phyloP scores from a whole-genome alignment of 1,140 invertebrate genomes.

The Zaprionus africanus region DNA sequence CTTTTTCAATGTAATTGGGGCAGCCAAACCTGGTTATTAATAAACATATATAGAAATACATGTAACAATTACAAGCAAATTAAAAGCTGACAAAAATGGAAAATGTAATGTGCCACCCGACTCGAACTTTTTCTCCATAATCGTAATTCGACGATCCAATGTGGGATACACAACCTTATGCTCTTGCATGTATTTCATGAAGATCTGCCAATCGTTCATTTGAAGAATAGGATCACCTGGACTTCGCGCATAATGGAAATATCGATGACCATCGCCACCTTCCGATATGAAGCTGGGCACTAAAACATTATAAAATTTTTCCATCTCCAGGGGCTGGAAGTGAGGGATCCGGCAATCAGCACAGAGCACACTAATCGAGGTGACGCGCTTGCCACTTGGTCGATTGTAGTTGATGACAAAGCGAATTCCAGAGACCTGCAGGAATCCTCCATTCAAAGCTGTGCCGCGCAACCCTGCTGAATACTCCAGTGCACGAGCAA shows the following conservation, averaged over 20 bases:
- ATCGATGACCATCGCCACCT: slow-evolving; percentile 71
- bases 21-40: background rate
- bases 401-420: slow-evolving; percentile 85
- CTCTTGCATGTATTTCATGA: slow-evolving; percentile 59
- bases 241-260: slow-evolving; percentile 27
- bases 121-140: slow-evolving; percentile 9
- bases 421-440: slow-evolving; percentile 87
- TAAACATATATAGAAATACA: background rate
- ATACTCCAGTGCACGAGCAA: slow-evolving; percentile 85
- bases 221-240: slow-evolving; percentile 13
- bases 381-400: slow-evolving; percentile 85
- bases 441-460: slow-evolving; percentile 85
- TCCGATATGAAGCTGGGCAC: slow-evolving; percentile 66
- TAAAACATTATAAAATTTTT: slow-evolving; percentile 85
- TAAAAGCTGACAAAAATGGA: background rate
- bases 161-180: slow-evolving; percentile 84
- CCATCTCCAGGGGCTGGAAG: slow-evolving; percentile 20
- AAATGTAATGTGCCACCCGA: background rate
- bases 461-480: slow-evolving; percentile 84
- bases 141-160: slow-evolving; percentile 85
- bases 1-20: background rate
- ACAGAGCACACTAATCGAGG: slow-evolving; percentile 85
- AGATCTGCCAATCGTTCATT: slow-evolving; percentile 41
- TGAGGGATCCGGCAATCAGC: slow-evolving; percentile 85
- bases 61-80: background rate